A percentile compares a stretch with the other conserved stretches of the same genome.
These are phyloP conservation scores for Pachypanchax playfairii DNA, from an alignment of 2,113 vertebrate genomes.

Conservation along the genomic window DNA sequence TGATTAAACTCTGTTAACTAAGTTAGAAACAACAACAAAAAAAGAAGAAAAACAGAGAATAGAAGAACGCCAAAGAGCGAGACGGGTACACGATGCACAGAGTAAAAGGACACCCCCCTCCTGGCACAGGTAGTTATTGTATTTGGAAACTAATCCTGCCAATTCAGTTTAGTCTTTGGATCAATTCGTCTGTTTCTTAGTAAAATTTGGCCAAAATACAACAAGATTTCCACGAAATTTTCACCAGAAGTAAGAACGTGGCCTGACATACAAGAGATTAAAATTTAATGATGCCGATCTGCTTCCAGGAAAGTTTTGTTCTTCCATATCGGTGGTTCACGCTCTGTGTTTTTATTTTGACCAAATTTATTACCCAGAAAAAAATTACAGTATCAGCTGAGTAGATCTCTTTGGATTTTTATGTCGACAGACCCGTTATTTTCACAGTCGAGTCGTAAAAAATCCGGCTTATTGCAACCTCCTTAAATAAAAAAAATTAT, in stretches of 20 bases:
- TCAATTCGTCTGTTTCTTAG: no score
- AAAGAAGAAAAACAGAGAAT: not conserved
- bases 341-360: no score
- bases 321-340: not conserved
- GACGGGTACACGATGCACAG: no score
- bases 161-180: not conserved
- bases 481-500: no score
- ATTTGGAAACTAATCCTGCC: not conserved
- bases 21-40: not conserved
- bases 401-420: no score
- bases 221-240: not conserved
- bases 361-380: no score
- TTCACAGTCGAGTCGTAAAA: no score
- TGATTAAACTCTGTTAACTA: not conserved
- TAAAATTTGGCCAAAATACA: not conserved
- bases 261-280: not conserved
- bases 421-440: no score
- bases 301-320: not conserved
- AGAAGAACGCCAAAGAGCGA: no score
- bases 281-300: not conserved
- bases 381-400: no score
- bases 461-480: no score
- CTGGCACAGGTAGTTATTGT: not conserved
- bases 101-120: no score
- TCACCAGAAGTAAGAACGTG: not conserved